Base-by-base conservation (phyloP, 2,888 invertebrate genomes). In the Ceramica pisi region DNA sequence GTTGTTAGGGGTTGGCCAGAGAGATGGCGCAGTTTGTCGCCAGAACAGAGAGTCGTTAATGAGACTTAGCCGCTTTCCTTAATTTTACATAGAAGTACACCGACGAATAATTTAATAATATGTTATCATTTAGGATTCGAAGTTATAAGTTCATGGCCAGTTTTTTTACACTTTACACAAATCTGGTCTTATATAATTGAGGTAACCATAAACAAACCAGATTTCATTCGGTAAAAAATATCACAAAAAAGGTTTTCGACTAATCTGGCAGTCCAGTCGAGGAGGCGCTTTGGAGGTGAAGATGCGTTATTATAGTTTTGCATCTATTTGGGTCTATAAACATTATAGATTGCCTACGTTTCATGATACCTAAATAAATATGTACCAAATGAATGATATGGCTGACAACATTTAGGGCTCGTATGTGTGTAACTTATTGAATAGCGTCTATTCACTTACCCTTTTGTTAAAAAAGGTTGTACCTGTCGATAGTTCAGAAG, bases 391-490 rank as follows among this genome's bases (percentile, higher is more conserved):
- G 16, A 26, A n/a, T 23, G 9, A 4, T n/a, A n/a, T 21, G 8
- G 16, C 7, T 48, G 9, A 21, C 23, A 23, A n/a, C 19, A 31
- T 31, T 55, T 10, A 23, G 31, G 41, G 31, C 31, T 55, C 55
- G 19, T 14, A 57, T 41, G n/a, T 60, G n/a, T 23, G 3, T 23
- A 10, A 12, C 8, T 71, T 14, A 62, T 14, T 38, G 44, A 44
- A 19, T 19, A n/a, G 4, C 31, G 31, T 21, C 5, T 48, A 14
- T 38, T 38, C 16, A 41, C 35, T 44, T 44, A 26, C 2, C 19
- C 35, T 35, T 35, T n/a, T 38, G 16, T 44, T 23, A 73, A 71
- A 62, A 71, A 62, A 62, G 23, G 23, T 44, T 31, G 41, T 31
- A n/a, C 31, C 31, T 35, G 35, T 19, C 7, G 1, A n/a, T 44